Percentiles rank a stretch among this genome's conserved stretches.
phyloP scores from a whole-genome alignment of 1,140 invertebrate genomes.

The Orussus abietinus region DNA sequence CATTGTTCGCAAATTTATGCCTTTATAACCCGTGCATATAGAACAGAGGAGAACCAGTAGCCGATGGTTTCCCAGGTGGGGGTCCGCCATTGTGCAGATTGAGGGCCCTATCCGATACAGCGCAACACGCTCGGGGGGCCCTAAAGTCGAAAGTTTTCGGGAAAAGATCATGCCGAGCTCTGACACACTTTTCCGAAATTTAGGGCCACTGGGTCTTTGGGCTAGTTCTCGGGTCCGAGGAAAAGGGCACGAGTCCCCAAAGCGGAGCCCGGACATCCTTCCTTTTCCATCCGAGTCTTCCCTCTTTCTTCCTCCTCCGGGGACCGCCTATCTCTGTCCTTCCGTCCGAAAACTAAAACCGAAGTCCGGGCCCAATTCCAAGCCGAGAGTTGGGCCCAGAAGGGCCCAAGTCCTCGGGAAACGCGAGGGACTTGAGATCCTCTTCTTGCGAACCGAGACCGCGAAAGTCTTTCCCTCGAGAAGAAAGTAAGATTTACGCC shows the following conservation, averaged over 20 bases:
- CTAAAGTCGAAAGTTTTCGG: constrained; percentile 26
- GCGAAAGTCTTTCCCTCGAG: too few relatives aligned
- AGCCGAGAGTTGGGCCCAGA: background rate
- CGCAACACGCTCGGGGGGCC: constrained; percentile 9
- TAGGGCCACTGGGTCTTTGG: constrained; percentile 29
- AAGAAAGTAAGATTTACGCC: background rate
- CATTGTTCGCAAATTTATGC: too few relatives aligned
- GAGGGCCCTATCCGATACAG: background rate
- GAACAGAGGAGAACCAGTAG: constrained; percentile 16
- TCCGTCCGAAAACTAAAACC: too few relatives aligned
- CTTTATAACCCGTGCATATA: constrained; percentile 22
- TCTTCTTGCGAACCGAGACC: too few relatives aligned
- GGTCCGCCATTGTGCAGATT: constrained; percentile 13
- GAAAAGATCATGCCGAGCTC: constrained; percentile 14
- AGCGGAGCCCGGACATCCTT: background rate
- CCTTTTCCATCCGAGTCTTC: background rate
- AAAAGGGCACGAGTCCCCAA: background rate
- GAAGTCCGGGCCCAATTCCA: too few relatives aligned
- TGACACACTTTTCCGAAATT: constrained; percentile 33
- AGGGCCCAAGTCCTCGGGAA: too few relatives aligned
- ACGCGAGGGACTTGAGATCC: too few relatives aligned
- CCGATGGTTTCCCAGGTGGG: constrained; percentile 11
- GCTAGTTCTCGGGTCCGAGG: background rate
- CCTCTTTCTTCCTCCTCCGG: background rate
- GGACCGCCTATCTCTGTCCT: too few relatives aligned